These are phyloP conservation scores for Polypedilum vanderplanki DNA, from an alignment of 1,140 invertebrate genomes.

Conservation along the genomic window DNA sequence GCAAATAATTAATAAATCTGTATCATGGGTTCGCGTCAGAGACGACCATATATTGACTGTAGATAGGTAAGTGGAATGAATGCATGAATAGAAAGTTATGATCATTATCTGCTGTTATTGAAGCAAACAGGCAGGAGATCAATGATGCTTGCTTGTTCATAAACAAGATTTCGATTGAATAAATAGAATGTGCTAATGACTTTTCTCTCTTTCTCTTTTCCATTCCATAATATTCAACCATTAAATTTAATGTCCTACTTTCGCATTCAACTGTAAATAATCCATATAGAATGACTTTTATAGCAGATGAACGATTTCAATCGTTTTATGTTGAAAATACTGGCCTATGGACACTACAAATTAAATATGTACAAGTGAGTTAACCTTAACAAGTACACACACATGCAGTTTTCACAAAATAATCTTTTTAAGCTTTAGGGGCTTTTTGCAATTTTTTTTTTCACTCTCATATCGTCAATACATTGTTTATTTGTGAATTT, in stretches of 20 bases:
- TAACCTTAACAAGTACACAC: not conserved
- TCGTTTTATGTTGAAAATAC: slow-evolving; percentile 67
- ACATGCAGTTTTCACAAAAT: no score
- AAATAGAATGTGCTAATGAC: slow-evolving; percentile 19
- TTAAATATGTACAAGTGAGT: slow-evolving; percentile 48
- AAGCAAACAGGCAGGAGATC: not conserved
- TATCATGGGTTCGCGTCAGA: slow-evolving; percentile 80
- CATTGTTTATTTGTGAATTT: no score
- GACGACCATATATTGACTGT: slow-evolving; percentile 86
- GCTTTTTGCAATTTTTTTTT: no score
- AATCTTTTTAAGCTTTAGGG: no score
- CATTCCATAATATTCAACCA: not conserved
- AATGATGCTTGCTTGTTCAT: not conserved
- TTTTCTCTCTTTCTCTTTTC: not conserved
- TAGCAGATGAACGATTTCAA: slow-evolving; percentile 83
- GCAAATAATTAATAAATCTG: slow-evolving; percentile 81
- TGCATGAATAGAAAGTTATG: not conserved
- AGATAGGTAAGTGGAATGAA: slow-evolving; percentile 54
- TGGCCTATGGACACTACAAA: slow-evolving; percentile 85
- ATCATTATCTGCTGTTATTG: not conserved
- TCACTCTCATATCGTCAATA: no score
- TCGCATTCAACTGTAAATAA: slow-evolving; percentile 18
- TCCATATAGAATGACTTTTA: slow-evolving; percentile 57
- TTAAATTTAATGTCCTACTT: slow-evolving; percentile 1
- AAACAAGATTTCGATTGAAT: not conserved